Conservation (phyloP, 2,113 vertebrate genomes). For the Cepphus grylle region DNA sequence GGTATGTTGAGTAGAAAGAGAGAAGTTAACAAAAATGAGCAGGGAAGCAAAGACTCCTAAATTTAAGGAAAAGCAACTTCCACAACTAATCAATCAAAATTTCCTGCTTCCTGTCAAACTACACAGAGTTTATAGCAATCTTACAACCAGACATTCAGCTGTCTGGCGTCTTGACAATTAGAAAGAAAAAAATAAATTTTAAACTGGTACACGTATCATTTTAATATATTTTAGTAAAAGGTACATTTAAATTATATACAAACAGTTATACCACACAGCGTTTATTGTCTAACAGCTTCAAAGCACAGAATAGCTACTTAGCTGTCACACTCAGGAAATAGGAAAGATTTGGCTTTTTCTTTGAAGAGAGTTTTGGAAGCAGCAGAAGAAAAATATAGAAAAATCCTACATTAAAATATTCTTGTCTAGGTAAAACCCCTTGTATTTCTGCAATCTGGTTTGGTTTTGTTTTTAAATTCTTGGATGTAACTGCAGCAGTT, state of each 20-base stretch:
- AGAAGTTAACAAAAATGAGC: background rate
- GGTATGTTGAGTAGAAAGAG: background rate
- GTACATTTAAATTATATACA: background rate
- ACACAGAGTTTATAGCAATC: background rate
- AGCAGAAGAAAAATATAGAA: background rate
- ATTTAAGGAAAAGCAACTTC: background rate
- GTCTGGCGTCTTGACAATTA: background rate
- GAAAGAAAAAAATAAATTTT: background rate
- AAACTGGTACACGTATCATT: background rate
- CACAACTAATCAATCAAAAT: background rate
- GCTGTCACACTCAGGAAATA: background rate
- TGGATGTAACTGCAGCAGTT: background rate
- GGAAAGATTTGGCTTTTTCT: background rate
- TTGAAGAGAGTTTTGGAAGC: background rate
- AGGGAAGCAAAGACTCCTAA: background rate
- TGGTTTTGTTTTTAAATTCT: background rate
- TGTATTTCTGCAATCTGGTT: background rate
- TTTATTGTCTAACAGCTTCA: background rate
- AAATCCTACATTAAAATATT: background rate
- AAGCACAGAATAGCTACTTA: background rate
- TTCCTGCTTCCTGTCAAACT: background rate
- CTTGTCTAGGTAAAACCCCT: background rate
- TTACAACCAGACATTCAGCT: background rate
- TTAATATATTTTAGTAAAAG: background rate
- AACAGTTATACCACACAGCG: background rate